These are phyloP conservation scores for Hepsetus odoe DNA, from an alignment of 2,113 vertebrate genomes.

Conservation along the genomic window DNA sequence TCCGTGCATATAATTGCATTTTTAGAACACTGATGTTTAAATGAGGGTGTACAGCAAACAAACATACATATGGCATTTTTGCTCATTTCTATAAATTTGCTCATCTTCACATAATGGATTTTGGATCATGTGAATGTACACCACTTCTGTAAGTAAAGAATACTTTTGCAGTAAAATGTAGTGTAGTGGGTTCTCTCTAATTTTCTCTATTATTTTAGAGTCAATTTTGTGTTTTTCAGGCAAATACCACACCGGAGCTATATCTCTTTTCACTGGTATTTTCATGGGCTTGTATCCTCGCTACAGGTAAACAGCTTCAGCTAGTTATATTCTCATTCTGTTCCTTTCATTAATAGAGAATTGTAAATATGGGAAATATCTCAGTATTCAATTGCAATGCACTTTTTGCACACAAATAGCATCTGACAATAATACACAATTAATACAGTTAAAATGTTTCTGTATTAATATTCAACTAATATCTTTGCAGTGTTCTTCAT, in stretches of 20 bases:
- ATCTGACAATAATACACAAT: background rate
- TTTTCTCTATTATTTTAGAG: no score
- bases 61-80: no score
- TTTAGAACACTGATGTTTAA: no score
- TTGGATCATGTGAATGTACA: no score
- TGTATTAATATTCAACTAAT: no score
- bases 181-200: background rate
- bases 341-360: background rate
- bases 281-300: constrained; percentile 64
- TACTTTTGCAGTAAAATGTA: background rate
- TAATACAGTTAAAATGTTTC: no score
- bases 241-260: constrained; percentile 73
- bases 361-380: background rate
- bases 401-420: background rate
- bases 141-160: no score
- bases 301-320: constrained; percentile 66
- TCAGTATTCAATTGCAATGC: background rate
- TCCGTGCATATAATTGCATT: no score
- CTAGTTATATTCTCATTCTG: background rate
- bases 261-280: constrained; percentile 71
- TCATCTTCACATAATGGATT: no score
- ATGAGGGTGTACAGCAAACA: no score
- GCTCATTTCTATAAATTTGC: no score
- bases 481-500: constrained; percentile 66
- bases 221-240: constrained; percentile 61